Evolutionary conservation across 1,140 invertebrate genomes (phyloP).

Genomic region (Nasonia vitripennis): DNA sequence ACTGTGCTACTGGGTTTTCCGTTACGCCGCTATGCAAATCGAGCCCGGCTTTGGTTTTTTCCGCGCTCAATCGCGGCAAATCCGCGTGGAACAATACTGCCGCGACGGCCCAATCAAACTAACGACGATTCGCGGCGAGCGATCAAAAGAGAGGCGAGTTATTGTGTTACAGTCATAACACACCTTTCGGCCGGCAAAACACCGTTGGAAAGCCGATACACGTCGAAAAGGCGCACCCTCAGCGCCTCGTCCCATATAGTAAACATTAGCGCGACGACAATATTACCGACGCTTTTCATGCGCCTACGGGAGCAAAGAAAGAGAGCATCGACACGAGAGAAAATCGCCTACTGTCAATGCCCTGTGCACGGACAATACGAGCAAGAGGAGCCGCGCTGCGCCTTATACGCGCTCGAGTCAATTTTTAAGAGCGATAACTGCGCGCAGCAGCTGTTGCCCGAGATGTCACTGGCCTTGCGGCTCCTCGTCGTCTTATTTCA

Average conservation of each 20-base stretch:
- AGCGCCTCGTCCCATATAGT: neutral
- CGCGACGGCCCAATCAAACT: no score
- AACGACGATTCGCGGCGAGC: neutral
- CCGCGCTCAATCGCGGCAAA: neutral
- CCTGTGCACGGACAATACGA: conserved; percentile 1
- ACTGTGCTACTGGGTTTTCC: conserved; percentile 10
- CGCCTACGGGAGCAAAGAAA: neutral
- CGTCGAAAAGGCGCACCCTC: neutral
- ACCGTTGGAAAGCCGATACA: neutral
- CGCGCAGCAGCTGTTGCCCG: conserved; percentile 54
- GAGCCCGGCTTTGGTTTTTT: neutral
- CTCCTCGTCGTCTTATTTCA: neutral
- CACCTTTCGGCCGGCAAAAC: neutral
- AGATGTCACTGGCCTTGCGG: conserved; percentile 56
- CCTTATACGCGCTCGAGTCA: neutral
- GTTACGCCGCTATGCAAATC: conserved; percentile 23
- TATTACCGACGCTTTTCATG: conserved; percentile 33
- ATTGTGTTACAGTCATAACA: neutral
- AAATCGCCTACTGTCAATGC: conserved; percentile 41
- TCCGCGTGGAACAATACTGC: neutral
- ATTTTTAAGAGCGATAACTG: conserved; percentile 49
- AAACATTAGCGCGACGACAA: conserved; percentile 25
- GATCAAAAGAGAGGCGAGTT: neutral
- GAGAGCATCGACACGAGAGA: conserved; percentile 5
- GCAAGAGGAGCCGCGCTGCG: neutral